Evolutionary conservation across 2,888 invertebrate genomes (phyloP).

Genomic region (Scaptomyza reducta): DNA sequence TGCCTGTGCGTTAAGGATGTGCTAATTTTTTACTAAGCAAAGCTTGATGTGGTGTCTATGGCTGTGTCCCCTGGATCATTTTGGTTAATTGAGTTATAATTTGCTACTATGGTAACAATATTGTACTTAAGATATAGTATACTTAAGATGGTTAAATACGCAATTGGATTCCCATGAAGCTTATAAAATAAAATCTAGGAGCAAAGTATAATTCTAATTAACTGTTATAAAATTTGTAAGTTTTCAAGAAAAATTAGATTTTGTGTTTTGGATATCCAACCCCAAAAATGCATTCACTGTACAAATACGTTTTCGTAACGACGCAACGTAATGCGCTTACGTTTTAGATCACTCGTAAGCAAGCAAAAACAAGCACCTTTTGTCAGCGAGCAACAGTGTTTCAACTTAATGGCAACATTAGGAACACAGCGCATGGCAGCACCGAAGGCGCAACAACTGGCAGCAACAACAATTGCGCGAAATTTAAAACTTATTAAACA

Average conservation of each 20-base stretch:
- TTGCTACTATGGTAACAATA: too few relatives aligned
- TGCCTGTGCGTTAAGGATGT: constrained; percentile 59
- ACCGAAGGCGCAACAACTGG: background rate
- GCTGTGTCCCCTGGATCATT: background rate
- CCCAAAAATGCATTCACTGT: constrained; percentile 16
- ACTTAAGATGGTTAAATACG: too few relatives aligned
- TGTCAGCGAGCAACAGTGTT: constrained; percentile 14
- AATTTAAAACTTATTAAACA: constrained; percentile 5
- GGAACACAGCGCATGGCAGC: background rate
- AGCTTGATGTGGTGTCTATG: constrained; percentile 18
- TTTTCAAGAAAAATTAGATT: constrained; percentile 4
- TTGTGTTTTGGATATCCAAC: constrained; percentile 1
- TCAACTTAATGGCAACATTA: constrained; percentile 22
- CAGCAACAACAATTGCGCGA: background rate
- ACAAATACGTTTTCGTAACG: background rate
- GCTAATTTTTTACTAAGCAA: constrained; percentile 65
- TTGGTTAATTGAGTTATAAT: constrained; percentile 9
- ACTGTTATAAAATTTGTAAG: constrained; percentile 20
- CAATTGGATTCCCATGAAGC: too few relatives aligned
- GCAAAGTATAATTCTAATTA: background rate
- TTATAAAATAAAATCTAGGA: background rate
- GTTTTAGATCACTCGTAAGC: constrained; percentile 37
- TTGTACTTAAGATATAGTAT: too few relatives aligned
- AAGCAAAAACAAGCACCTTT: constrained; percentile 12
- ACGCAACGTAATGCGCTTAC: constrained; percentile 10